These are phyloP conservation scores for Melanotaenia parkinsoni DNA, from an alignment of 2,797 vertebrate genomes.

Conservation along the genomic window DNA sequence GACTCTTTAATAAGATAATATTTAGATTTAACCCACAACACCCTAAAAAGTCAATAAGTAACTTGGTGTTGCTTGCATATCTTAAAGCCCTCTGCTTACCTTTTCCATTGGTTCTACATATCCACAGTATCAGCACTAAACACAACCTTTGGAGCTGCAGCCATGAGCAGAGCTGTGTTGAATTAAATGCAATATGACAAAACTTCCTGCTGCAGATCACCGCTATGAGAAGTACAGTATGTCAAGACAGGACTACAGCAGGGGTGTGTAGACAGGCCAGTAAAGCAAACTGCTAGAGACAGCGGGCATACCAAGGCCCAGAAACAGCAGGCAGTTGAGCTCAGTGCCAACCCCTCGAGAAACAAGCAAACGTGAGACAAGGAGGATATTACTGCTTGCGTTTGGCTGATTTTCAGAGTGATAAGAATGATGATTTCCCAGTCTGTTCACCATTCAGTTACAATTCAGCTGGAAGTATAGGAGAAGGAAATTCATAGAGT, in stretches of 20 bases:
- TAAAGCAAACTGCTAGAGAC: slow-evolving; percentile 60
- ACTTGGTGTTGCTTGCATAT: background rate
- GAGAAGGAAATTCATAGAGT: slow-evolving; percentile 44
- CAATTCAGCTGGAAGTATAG: slow-evolving; percentile 11
- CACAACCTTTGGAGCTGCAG: background rate
- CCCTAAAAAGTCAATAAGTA: background rate
- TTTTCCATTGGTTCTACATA: background rate
- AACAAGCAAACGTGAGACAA: slow-evolving; percentile 38
- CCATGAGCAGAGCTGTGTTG: slow-evolving; percentile 8
- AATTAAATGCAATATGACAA: slow-evolving; percentile 26
- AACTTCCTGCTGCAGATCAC: slow-evolving; percentile 45
- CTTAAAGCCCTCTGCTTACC: background rate
- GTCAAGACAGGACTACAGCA: slow-evolving; percentile 36
- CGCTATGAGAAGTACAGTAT: slow-evolving; percentile 61
- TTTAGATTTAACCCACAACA: background rate
- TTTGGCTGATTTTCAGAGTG: slow-evolving; percentile 54
- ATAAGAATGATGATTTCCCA: slow-evolving; percentile 50
- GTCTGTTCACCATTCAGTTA: slow-evolving; percentile 16
- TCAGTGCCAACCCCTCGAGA: slow-evolving; percentile 42
- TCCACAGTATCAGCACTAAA: background rate
- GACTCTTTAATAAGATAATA: background rate
- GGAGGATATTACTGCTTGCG: slow-evolving; percentile 58
- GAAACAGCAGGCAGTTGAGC: slow-evolving; percentile 26
- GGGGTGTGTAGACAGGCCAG: slow-evolving; percentile 35
- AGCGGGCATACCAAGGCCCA: slow-evolving; percentile 50